phyloP scores from a whole-genome alignment of 35 echinoderm and acorn worm species.

The Patiria miniata region DNA sequence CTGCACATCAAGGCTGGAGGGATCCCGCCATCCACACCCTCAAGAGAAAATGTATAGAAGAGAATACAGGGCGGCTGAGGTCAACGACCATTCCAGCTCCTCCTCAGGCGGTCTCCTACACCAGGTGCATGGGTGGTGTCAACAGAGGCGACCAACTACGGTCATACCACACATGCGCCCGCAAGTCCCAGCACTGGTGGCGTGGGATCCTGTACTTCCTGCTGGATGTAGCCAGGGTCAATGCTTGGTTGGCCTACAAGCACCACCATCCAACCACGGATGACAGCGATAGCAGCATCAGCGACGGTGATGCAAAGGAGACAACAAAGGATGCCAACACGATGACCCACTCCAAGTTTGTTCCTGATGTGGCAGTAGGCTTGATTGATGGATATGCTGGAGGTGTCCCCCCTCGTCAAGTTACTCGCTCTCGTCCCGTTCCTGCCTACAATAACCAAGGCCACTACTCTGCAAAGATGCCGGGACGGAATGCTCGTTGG shows the following conservation, averaged over 20 bases:
- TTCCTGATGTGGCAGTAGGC: too few species aligned
- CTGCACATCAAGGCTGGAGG: conserved; percentile 24
- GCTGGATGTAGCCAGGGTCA: neutral
- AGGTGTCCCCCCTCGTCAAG: too few species aligned
- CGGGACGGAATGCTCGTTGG: neutral
- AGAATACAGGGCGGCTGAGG: neutral
- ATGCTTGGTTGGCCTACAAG: neutral
- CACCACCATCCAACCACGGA: neutral
- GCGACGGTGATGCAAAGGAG: too few species aligned
- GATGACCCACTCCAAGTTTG: too few species aligned
- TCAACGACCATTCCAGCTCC: conserved; percentile 4
- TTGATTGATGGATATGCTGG: too few species aligned
- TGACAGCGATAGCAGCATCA: neutral
- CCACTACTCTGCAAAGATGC: neutral
- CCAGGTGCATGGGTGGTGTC: neutral
- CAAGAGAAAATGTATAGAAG: neutral
- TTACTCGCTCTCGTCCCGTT: too few species aligned
- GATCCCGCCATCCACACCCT: neutral
- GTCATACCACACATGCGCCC: neutral
- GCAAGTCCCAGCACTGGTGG: neutral
- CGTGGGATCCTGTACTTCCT: neutral
- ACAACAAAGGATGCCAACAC: too few species aligned
- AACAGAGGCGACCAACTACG: neutral
- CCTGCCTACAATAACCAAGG: too few species aligned
- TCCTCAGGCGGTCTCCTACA: neutral